These are phyloP conservation scores for Drosophila bipectinata DNA, from an alignment of 1,140 invertebrate species.

Conservation along the genomic window DNA sequence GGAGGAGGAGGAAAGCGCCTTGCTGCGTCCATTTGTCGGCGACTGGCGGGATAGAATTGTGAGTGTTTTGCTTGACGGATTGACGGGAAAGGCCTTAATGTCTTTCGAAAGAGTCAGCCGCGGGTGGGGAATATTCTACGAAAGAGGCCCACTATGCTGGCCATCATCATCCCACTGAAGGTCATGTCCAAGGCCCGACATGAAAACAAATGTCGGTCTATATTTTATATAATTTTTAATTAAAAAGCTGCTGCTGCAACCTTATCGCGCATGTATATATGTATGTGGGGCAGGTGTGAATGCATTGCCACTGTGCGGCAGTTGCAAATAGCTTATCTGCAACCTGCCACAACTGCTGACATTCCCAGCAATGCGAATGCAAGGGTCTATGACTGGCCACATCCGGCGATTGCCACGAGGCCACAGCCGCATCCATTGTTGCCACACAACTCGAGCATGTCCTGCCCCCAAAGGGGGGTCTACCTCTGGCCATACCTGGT, in stretches of 20 bases:
- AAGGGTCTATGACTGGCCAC: constrained; percentile 39
- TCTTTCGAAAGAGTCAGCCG: constrained; percentile 18
- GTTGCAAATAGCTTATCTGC: constrained; percentile 48
- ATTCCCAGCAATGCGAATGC: constrained; percentile 20
- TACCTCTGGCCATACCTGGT: not conserved
- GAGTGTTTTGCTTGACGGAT: constrained; percentile 57
- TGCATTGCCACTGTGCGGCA: constrained; percentile 13
- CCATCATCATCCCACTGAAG: too few relatives aligned
- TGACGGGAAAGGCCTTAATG: constrained; percentile 32
- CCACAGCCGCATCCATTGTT: constrained; percentile 43
- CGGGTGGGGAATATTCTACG: too few relatives aligned
- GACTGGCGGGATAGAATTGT: constrained; percentile 37
- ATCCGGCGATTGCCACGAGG: constrained; percentile 42
- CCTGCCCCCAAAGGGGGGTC: constrained; percentile 22
- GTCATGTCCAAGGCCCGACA: constrained; percentile 30
- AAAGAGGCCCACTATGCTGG: constrained; percentile 8
- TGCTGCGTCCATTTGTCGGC: constrained; percentile 77
- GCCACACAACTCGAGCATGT: constrained; percentile 64
- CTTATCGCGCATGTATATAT: not conserved
- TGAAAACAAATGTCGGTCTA: constrained; percentile 23
- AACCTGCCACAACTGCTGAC: constrained; percentile 48
- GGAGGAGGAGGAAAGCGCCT: constrained; percentile 30
- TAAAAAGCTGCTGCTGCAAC: constrained; percentile 20
- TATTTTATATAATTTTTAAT: constrained; percentile 51
- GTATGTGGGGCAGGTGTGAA: constrained; percentile 6